These are phyloP conservation scores for Caenorhabditis parvicauda DNA, from an alignment of 2,888 invertebrate species.

Conservation along the genomic window DNA sequence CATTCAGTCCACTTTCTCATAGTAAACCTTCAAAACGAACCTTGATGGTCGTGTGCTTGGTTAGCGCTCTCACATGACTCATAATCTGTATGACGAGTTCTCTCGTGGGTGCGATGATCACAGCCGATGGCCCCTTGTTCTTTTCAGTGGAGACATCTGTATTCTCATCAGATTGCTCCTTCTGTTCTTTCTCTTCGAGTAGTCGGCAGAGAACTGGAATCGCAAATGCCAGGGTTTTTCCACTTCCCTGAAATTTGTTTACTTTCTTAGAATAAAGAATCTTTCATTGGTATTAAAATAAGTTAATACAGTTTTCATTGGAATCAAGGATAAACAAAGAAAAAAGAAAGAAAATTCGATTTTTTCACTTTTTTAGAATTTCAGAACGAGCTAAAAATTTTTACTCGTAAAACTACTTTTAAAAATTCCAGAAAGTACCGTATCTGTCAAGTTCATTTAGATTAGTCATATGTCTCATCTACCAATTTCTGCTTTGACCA, in stretches of 20 bases:
- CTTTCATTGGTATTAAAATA: background rate
- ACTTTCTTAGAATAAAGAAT: no score
- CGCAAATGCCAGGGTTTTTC: constrained; percentile 95
- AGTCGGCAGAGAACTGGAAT: constrained; percentile 77
- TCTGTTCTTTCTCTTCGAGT: constrained; percentile 17
- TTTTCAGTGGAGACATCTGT: background rate
- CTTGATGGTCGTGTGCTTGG: constrained; percentile 75
- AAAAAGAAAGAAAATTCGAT: no score
- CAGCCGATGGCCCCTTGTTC: constrained; percentile 71
- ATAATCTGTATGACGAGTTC: constrained; percentile 91
- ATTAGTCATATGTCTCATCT: no score
- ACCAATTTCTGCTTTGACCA: no score
- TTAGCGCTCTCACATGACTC: constrained; percentile 77
- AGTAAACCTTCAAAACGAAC: no score
- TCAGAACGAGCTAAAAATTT: constrained; percentile 3
- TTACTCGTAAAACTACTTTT: background rate
- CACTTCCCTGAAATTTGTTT: constrained; percentile 82
- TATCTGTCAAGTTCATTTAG: no score
- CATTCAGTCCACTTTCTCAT: no score
- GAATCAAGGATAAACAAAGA: no score
- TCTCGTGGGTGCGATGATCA: constrained; percentile 90
- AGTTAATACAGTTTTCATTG: no score
- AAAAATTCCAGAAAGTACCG: no score
- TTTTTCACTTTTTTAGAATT: no score
- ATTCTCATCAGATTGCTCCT: background rate